Evolutionary conservation across 2,797 vertebrate species (phyloP).

Genomic region (Callimico goeldii): DNA sequence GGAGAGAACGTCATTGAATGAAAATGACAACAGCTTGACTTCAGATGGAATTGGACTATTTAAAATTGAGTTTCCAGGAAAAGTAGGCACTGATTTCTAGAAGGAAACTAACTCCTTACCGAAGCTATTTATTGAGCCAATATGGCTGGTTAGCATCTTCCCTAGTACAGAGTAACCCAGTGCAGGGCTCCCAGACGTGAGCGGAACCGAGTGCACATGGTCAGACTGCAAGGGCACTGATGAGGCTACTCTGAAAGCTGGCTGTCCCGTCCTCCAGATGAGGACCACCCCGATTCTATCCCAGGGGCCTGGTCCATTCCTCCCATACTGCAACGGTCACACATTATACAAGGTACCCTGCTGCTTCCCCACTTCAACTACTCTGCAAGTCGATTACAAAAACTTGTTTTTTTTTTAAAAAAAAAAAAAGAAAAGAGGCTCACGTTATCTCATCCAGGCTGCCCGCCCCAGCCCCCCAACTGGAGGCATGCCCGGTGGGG

Average conservation of each 20-base stretch:
- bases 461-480: constrained; percentile 91
- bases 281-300: constrained; percentile 64
- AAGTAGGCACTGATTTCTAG: constrained; percentile 85
- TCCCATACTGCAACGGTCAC: constrained; percentile 62
- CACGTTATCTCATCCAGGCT: constrained; percentile 94
- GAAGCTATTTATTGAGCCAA: constrained; percentile 82
- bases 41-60: constrained; percentile 68
- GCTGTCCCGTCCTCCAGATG: constrained; percentile 69
- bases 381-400: constrained; percentile 60
- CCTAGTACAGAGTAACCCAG: constrained; percentile 80
- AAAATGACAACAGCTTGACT: constrained; percentile 50
- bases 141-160: constrained; percentile 80
- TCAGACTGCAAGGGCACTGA: neutral
- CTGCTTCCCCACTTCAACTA: constrained; percentile 67
- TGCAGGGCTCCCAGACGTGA: constrained; percentile 64
- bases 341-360: constrained; percentile 75
- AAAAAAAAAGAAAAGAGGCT: neutral
- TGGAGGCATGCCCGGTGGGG: constrained; percentile 93
- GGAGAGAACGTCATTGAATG: constrained; percentile 41
- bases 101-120: constrained; percentile 82
- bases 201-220: neutral
- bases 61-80: constrained; percentile 72
- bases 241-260: constrained; percentile 60
- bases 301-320: neutral
- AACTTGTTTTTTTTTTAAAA: neutral